A percentile compares a stretch with the other conserved stretches of the same genome.
Evolutionary conservation across 37 sponge, comb jelly and placozoan species (phyloP).

Genomic region (Eunapius fragilis): DNA sequence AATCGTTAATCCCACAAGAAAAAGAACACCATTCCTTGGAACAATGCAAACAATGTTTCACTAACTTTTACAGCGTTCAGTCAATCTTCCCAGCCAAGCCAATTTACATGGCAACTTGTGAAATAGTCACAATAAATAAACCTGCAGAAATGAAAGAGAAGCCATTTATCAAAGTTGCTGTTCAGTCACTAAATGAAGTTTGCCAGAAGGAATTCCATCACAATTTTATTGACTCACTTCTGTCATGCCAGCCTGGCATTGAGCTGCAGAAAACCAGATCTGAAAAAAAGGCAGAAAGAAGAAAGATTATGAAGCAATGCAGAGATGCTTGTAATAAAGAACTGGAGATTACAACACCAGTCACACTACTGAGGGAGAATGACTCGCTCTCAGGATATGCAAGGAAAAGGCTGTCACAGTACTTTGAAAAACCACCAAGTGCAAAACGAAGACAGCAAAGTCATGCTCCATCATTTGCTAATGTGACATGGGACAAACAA

Average conservation of each 20-base stretch:
- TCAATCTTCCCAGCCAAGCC: not conserved
- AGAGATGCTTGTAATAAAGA: not conserved
- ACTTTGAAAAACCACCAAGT: not conserved
- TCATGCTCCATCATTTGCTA: not conserved
- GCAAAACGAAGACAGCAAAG: not conserved
- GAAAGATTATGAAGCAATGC: not conserved
- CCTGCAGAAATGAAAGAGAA: not conserved
- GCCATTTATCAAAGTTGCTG: not conserved
- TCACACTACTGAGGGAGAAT: not conserved
- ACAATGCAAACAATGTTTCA: not conserved
- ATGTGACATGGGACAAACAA: not conserved
- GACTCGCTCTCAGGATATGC: not conserved
- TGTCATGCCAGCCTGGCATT: conserved; percentile 6
- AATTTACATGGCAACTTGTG: not conserved
- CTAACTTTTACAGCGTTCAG: not conserved
- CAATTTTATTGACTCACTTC: not conserved
- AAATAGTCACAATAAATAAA: not conserved
- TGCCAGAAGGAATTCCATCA: not conserved
- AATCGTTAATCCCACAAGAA: conserved; percentile 2
- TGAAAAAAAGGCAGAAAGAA: not conserved
- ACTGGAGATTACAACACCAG: not conserved
- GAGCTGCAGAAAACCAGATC: conserved; percentile 6
- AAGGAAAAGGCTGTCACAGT: not conserved
- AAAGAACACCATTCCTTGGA: conserved; percentile 7
- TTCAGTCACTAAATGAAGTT: not conserved